Conservation (phyloP, 2,113 vertebrate species). For the Rallus limicola region DNA sequence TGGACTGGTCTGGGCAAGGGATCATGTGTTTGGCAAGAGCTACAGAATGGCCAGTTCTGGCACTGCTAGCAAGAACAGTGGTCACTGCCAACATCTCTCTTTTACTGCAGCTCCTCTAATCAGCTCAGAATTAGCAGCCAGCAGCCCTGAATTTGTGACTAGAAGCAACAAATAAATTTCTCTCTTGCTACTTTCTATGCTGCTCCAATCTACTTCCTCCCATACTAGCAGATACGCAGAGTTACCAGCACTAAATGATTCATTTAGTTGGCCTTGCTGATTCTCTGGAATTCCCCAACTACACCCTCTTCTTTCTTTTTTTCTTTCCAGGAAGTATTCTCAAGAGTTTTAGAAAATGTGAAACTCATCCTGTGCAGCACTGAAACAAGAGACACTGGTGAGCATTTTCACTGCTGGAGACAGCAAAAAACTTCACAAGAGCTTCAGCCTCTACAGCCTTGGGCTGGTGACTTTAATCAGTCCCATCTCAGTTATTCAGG, state of each 20-base stretch:
- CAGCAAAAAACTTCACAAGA: not conserved
- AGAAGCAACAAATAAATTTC: not conserved
- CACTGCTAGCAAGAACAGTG: not conserved
- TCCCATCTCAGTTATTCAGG: not conserved
- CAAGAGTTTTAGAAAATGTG: not conserved
- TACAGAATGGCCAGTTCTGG: slow-evolving; percentile 5
- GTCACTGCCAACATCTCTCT: not conserved
- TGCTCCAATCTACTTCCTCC: not conserved
- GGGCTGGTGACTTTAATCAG: not conserved
- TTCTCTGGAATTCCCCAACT: not conserved
- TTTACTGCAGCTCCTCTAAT: not conserved
- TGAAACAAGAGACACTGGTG: not conserved
- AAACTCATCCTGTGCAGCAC: not conserved
- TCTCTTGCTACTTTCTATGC: not conserved
- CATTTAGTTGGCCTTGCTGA: not conserved
- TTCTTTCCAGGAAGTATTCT: not conserved
- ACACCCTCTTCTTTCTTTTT: not conserved
- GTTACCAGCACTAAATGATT: not conserved
- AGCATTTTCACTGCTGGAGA: not conserved
- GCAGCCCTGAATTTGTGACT: not conserved
- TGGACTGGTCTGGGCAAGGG: not conserved
- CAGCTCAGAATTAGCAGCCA: slow-evolving; percentile 1
- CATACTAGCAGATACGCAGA: not conserved
- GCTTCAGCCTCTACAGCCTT: not conserved
- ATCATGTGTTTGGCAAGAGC: slow-evolving; percentile 30